Evolutionary conservation across 2,113 vertebrate genomes (phyloP).

Genomic region (Callithrix jacchus): DNA sequence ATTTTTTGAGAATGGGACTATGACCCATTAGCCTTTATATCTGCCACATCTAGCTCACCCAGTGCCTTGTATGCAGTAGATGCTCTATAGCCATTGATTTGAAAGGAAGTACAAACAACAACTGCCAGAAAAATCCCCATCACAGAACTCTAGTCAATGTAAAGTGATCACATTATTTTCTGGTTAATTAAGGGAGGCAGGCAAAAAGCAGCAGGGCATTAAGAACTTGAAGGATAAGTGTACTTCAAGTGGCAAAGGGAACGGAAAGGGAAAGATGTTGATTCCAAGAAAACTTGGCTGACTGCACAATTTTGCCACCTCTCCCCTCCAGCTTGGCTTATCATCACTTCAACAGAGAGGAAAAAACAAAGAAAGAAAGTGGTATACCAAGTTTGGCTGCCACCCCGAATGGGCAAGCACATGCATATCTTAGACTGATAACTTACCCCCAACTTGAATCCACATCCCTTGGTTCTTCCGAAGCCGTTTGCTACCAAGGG

Average conservation of each 20-base stretch:
- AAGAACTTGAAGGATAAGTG: conserved; percentile 6
- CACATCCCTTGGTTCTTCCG: not conserved
- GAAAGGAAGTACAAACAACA: conserved; percentile 36
- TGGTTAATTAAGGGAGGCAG: conserved; percentile 15
- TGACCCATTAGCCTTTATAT: not conserved
- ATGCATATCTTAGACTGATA: not conserved
- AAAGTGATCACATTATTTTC: conserved; percentile 11
- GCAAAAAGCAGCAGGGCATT: conserved; percentile 15
- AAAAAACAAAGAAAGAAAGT: not conserved
- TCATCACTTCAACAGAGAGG: not conserved
- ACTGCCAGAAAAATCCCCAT: not conserved
- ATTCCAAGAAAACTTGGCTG: not conserved
- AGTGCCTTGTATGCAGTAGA: not conserved
- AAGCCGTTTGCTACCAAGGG: not conserved
- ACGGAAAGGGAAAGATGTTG: not conserved
- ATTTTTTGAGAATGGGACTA: not conserved
- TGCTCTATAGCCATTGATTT: not conserved
- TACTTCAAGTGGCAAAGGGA: not conserved
- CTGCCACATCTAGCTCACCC: not conserved
- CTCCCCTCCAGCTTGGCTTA: not conserved
- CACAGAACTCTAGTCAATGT: not conserved
- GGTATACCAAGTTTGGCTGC: not conserved
- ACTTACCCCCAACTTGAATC: not conserved
- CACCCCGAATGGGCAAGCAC: not conserved
- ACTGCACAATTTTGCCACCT: not conserved